Evolutionary conservation across 1,140 invertebrate genomes (phyloP), one percentile per base, ranked within the genome.

Genomic region (Tetragonula clypearis): DNA sequence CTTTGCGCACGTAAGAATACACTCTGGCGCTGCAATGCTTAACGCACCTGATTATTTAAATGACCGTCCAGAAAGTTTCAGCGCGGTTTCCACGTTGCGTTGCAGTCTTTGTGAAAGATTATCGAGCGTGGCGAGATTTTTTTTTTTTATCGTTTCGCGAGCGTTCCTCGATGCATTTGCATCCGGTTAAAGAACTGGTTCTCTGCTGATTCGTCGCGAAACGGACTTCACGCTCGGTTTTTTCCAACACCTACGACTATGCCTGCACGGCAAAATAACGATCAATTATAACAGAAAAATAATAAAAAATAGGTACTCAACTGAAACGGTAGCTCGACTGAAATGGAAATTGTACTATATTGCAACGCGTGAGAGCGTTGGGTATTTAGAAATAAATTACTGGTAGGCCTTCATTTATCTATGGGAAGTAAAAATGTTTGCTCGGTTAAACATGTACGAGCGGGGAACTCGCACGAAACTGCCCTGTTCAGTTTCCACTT

Each of bases 151-250:
- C 41, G 41, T 8, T 49, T 49, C 41, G 41, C 71, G 23, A 14
- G 41, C 41, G 30, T 58, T 75, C 17, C 14, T 76, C 74, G 55
- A 60, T 62, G 23, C 75, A 62, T 77, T 77, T 62, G 15, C 56
- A 62, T 62, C 75, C 14, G 75, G 26, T 60, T 41, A 58, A 23
- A 41, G 75, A 77, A 77, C 75, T 62, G 75, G 75, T 77, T 77
- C 21, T 77, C 21, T 77, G 15, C 12, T 21, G 14, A 77, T 49
- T 77, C 21, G 75, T 62, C 74, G 74, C 75, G 35, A 23, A 35
- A 41, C 56, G 23, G 49, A 49, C 62, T 62, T 41, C 21, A 5
- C 75, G 15, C 30, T 8, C 41, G 15, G n/a, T 19, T 73, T 73
- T n/a, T 73, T 73, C 55, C 9, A 17, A 73, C 49, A 73, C 49